Percentiles rank a stretch among this genome's conserved stretches.
phyloP scores from a whole-genome alignment of 2,113 vertebrate genomes.

The Sterna hirundo region DNA sequence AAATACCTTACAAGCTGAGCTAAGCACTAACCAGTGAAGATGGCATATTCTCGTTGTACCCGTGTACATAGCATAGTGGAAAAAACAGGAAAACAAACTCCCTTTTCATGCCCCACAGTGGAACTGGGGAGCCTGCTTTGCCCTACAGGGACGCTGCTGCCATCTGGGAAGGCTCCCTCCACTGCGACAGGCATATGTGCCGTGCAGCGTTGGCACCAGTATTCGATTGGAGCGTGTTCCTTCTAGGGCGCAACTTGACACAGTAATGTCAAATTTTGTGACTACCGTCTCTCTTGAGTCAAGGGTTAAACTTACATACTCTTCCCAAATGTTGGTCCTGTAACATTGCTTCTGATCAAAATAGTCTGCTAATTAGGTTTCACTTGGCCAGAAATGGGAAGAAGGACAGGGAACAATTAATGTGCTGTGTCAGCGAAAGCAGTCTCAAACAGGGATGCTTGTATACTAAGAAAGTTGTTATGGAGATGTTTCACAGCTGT shows the following conservation, averaged over 20 bases:
- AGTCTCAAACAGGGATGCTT: not conserved
- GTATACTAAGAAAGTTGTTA: not conserved
- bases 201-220: not conserved
- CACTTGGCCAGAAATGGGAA: not conserved
- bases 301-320: not conserved
- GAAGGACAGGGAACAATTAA: not conserved
- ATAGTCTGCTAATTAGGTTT: not conserved
- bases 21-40: not conserved
- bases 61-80: rapidly evolving
- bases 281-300: not conserved
- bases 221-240: rapidly evolving
- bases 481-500: not conserved
- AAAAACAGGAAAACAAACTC: not conserved
- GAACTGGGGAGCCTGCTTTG: not conserved
- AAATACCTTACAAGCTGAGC: not conserved
- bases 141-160: not conserved
- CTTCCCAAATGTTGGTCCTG: not conserved
- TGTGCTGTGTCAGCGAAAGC: not conserved
- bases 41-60: not conserved
- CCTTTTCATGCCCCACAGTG: rapidly evolving
- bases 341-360: not conserved
- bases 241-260: not conserved
- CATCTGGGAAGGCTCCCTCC: not conserved
- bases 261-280: not conserved
- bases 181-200: not conserved